These are phyloP conservation scores for Antechinus flavipes DNA, from an alignment of 2,113 vertebrate genomes.

Conservation along the genomic window DNA sequence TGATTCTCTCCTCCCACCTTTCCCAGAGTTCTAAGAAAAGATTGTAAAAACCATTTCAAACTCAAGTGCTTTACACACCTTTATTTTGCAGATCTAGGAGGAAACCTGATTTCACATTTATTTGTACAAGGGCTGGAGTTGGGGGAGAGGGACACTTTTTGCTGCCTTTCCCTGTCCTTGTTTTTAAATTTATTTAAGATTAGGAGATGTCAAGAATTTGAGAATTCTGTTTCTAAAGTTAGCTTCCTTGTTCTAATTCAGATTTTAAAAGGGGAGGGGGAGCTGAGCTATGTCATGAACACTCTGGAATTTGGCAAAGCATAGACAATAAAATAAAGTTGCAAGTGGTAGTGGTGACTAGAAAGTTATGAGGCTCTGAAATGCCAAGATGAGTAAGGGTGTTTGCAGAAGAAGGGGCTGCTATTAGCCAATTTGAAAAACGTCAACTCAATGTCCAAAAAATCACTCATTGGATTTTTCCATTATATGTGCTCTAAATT, in stretches of 20 bases:
- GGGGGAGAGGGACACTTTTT: conserved; percentile 45
- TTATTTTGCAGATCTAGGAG: conserved; percentile 66
- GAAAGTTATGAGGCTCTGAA: conserved; percentile 31
- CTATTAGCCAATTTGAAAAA: neutral
- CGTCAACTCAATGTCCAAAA: neutral
- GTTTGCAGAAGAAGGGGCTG: neutral
- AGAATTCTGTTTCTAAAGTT: conserved; percentile 70
- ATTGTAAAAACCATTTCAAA: conserved; percentile 61
- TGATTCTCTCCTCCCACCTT: conserved; percentile 57
- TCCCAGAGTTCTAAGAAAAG: conserved; percentile 52
- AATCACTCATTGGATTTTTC: neutral
- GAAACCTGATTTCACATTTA: conserved; percentile 63
- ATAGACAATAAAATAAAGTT: conserved; percentile 41
- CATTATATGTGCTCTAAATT: conserved; percentile 19
- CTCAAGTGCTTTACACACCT: conserved; percentile 53
- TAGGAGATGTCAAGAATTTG: conserved; percentile 45
- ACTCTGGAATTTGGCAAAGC: conserved; percentile 66
- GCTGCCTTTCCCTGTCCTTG: conserved; percentile 33
- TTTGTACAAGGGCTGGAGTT: conserved; percentile 49
- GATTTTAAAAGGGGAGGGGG: conserved; percentile 51
- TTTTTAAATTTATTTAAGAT: conserved; percentile 39
- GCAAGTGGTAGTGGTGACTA: neutral
- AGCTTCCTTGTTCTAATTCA: conserved; percentile 68
- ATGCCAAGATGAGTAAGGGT: neutral
- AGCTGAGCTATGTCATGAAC: conserved; percentile 72